phyloP scores from a whole-genome alignment of 2,113 vertebrate species.

The Lichenostomus cassidix region DNA sequence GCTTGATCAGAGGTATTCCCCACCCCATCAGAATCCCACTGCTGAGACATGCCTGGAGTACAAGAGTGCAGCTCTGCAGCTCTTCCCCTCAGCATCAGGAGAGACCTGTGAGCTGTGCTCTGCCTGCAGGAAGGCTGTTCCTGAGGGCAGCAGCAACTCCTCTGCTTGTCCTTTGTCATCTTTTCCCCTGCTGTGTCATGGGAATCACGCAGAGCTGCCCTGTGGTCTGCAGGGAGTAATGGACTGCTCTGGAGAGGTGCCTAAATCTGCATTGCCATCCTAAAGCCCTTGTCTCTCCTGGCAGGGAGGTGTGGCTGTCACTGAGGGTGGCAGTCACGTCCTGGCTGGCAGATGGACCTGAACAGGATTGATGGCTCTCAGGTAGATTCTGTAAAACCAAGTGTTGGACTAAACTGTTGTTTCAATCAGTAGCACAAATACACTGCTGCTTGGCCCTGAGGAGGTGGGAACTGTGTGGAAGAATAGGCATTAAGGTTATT shows the following conservation, averaged over 20 bases:
- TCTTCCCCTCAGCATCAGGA: accelerated
- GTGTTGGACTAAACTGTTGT: not conserved
- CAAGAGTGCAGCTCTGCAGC: not conserved
- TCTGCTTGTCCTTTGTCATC: not conserved
- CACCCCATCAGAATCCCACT: not conserved
- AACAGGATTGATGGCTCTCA: not conserved
- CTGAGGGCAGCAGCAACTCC: not conserved
- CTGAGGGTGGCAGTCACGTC: not conserved
- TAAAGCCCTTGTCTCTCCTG: accelerated
- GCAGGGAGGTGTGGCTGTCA: not conserved
- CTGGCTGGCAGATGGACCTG: not conserved
- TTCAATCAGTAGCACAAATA: slow-evolving; percentile 8
- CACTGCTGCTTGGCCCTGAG: not conserved
- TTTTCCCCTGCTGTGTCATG: accelerated
- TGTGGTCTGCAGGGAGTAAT: not conserved
- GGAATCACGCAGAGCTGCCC: not conserved
- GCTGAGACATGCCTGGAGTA: not conserved
- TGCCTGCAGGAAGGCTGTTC: not conserved
- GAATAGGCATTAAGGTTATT: slow-evolving; percentile 1
- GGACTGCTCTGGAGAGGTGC: not conserved
- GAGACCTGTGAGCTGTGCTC: not conserved
- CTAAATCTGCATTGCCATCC: not conserved
- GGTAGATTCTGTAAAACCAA: not conserved
- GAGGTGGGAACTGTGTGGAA: not conserved
- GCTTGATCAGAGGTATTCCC: not conserved